phyloP scores from a whole-genome alignment of 2,888 invertebrate species.

The Pegoplata infirma region DNA sequence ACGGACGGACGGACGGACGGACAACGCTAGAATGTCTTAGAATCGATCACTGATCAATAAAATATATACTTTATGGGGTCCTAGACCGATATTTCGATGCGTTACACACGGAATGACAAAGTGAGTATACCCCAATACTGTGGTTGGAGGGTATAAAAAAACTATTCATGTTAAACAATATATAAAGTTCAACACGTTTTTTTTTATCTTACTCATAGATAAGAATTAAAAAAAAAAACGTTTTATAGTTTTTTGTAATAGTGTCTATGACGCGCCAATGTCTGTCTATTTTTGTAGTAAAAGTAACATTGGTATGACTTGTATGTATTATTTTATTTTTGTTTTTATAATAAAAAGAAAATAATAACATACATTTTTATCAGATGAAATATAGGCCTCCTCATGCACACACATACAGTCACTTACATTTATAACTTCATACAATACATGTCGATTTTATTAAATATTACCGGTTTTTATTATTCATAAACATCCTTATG shows the following conservation, averaged over 20 bases:
- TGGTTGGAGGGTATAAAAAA: too few species aligned
- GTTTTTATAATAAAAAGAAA: slow-evolving; percentile 11
- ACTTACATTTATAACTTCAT: not conserved
- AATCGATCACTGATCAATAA: too few species aligned
- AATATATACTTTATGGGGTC: too few species aligned
- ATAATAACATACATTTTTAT: slow-evolving; percentile 47
- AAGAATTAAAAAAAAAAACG: slow-evolving; percentile 9
- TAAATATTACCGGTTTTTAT: slow-evolving; percentile 54
- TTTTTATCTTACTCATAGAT: slow-evolving; percentile 24
- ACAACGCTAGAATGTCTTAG: too few species aligned
- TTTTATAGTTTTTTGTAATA: slow-evolving; percentile 29
- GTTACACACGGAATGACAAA: too few species aligned
- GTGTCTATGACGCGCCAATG: slow-evolving; percentile 19
- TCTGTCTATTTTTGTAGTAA: not conserved
- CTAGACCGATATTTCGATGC: too few species aligned
- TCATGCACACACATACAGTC: not conserved
- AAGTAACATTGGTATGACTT: slow-evolving; percentile 2
- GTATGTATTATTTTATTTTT: not conserved
- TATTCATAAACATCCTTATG: slow-evolving; percentile 59
- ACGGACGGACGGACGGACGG: too few species aligned
- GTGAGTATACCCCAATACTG: too few species aligned
- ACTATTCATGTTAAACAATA: not conserved
- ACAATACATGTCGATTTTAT: slow-evolving; percentile 55
- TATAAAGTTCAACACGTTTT: slow-evolving; percentile 33
- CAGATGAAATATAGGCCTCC: slow-evolving; percentile 38